Evolutionary conservation across 2,113 vertebrate species (phyloP), one percentile per base, ranked within the genome.

Genomic region (Xenopus tropicalis): DNA sequence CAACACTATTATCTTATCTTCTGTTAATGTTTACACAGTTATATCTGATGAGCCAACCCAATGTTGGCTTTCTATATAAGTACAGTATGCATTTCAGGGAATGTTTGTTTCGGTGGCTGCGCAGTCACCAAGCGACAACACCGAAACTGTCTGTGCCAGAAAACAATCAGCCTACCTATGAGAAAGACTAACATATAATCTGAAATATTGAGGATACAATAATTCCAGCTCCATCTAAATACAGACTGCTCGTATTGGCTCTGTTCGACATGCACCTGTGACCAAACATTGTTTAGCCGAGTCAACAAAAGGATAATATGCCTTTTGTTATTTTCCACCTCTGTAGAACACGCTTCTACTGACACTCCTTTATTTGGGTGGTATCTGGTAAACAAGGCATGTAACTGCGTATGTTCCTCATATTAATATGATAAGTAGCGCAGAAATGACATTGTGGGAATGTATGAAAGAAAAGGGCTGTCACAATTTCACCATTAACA

Each of bases 181-280:
- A 52, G 48, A 52, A 3, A 19, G 19, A 16, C 10, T 52, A 52
- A 52, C 29, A 10, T 52, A 52, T 52, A 52, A 52, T 16, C 48
- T 52, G 48, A 14, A 52, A 52, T 19, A 52, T 16, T 52, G 14
- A 14, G 29, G 29, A 37, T 4, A 37, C 6, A 37, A 37, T 37
- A 37, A 37, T 37, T 37, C 29, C 29, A 22, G 42, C 43, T 71
- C 24, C 21, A 24, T 21, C 21, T 46, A 66, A 57, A 21, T 22
- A 46, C 51, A 64, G 58, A 73, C n/a, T 20, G 23, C 56, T 66
- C 20, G 4, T 37, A 57, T 57, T 73, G 57, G 62, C 71, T 56
- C 61, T 66, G 57, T 19, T 13, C n/a, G 62, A 56, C 54, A 44
- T 57, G 71, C 71, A 73, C 71, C 71, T 73, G 71, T 59, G 71